A percentile compares a stretch with the other conserved stretches of the same genome.
phyloP scores from a whole-genome alignment of 2,797 vertebrate species.

The Sebastes iracundus region DNA sequence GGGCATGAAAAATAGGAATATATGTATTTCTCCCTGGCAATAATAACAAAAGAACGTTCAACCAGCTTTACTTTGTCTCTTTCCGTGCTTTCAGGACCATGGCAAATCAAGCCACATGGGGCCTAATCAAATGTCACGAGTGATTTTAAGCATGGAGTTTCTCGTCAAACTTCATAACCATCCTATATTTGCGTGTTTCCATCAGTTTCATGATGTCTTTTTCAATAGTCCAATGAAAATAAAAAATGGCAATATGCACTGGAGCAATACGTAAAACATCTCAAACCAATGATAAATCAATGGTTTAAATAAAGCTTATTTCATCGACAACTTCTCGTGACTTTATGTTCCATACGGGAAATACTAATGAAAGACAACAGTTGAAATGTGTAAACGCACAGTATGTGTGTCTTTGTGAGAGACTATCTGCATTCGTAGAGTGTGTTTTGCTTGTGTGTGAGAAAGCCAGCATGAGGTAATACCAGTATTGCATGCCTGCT shows the following conservation, averaged over 20 bases:
- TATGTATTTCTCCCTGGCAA: not conserved
- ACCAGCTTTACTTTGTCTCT: constrained; percentile 22
- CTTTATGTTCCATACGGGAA: not conserved
- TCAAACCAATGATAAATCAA: not conserved
- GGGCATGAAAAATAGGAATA: constrained; percentile 21
- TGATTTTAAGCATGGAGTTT: constrained; percentile 16
- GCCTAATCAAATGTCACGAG: constrained; percentile 44
- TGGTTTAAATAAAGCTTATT: not conserved
- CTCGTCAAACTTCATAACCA: constrained; percentile 22
- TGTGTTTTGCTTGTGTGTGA: constrained; percentile 21
- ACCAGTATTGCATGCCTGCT: constrained; percentile 36
- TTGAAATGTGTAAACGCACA: not conserved
- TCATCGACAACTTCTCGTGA: not conserved
- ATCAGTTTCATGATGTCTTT: not conserved
- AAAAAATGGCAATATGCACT: not conserved
- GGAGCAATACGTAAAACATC: not conserved
- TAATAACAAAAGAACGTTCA: constrained; percentile 16
- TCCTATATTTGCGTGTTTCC: constrained; percentile 6
- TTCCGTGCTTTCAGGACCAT: constrained; percentile 28
- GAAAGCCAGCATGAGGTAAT: constrained; percentile 52
- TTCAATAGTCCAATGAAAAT: not conserved
- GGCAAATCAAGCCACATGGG: constrained; percentile 33
- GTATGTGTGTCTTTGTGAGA: not conserved
- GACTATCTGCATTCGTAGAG: not conserved
- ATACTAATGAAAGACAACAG: not conserved